Conservation (phyloP, 2,797 vertebrate species). For the Tiaroga cobitis region DNA sequence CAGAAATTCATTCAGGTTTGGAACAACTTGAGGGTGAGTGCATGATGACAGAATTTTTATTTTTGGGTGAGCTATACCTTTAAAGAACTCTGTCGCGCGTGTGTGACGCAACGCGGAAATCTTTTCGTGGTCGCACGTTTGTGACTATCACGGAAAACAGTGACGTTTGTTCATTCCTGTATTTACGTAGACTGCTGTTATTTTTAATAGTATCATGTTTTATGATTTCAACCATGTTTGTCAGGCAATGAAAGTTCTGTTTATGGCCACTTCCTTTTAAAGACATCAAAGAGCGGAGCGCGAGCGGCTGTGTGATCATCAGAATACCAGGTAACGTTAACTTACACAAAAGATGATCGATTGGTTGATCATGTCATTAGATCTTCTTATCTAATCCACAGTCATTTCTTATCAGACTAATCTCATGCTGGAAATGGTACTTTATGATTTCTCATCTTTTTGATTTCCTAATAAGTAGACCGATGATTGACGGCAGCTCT, state of each 20-base stretch:
- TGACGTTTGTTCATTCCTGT: neutral
- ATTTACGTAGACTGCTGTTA: neutral
- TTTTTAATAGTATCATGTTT: neutral
- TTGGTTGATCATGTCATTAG: neutral
- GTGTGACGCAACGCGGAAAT: neutral
- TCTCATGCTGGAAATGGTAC: neutral
- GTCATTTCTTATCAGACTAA: no score
- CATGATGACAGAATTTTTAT: no score
- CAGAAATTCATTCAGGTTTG: neutral
- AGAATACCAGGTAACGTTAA: conserved; percentile 21
- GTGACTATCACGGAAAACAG: conserved; percentile 1
- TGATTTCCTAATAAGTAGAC: neutral
- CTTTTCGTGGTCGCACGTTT: neutral
- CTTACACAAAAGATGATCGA: neutral
- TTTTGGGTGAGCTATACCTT: neutral
- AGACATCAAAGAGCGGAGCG: conserved; percentile 2
- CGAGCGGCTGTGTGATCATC: neutral
- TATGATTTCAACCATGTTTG: neutral
- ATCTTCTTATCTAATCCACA: neutral
- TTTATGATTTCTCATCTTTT: neutral
- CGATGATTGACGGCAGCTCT: neutral
- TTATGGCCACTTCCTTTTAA: neutral
- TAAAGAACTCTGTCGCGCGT: neutral
- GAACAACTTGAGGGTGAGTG: neutral
- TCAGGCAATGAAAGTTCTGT: neutral